Base-by-base conservation (phyloP, 1,140 invertebrate genomes). In the Holcopasites calliopsidis region DNA sequence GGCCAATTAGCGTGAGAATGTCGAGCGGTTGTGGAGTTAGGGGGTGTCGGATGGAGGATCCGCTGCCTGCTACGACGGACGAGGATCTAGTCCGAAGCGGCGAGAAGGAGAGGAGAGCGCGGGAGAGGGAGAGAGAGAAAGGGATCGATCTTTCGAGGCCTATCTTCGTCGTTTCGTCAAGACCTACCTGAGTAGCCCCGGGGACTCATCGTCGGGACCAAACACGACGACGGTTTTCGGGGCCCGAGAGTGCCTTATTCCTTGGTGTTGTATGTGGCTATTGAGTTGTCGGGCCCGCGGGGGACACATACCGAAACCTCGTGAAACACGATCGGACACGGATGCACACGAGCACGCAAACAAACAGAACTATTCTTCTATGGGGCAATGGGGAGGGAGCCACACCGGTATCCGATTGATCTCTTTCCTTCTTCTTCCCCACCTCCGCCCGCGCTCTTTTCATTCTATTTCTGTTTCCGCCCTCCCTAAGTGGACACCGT, bases 1-100 rank as follows among this genome's bases (percentile, higher is more conserved):
- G 86, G 85, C 87, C 86, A 88, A 88, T 89, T 88, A 88, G 86
- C 84, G 87, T 88, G 85, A 89, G 88, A 88, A 88, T 88, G 84
- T 87, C 78, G 86, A 88, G 77, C 79, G 76, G 54, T 42, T 70
- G 70, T 76, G 68, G 82, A 52, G 70, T 79, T 75, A 72, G 66
- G 55, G 80, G 65, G 77, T 78, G 69, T 75, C 52, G 78, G 72
- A 86, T 66, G 72, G 80, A 78, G 44, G 80, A 82, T 82, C 47
- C n/a, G n/a, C 70, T 64, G 58, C 57, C 52, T 52, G 6, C 47
- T 47, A 54, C 28, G 65, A 40, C n/a, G 57, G 64, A 76, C 35
- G n/a, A 47, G 42, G 62, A 52, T 7, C 21, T 18, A 23, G 33
- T 35, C 16, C 31, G n/a, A n/a, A n/a, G n/a, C n/a, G n/a, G n/a